Conservation (phyloP, 2,113 vertebrate species). For the Spheniscus mendiculus region DNA sequence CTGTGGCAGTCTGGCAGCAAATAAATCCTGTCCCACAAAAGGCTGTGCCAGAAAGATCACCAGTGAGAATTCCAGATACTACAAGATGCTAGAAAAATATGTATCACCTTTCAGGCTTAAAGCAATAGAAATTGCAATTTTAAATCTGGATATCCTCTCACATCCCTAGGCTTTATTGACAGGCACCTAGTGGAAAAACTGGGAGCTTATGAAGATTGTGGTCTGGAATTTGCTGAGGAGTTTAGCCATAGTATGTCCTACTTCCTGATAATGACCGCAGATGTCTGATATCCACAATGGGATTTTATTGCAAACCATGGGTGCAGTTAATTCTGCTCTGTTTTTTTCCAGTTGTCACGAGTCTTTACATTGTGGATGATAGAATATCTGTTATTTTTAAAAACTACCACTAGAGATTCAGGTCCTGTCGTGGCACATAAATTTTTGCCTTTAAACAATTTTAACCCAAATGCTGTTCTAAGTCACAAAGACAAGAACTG, state of each 20-base stretch:
- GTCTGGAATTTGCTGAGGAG: constrained; percentile 38
- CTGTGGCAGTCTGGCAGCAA: neutral
- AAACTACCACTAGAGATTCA: neutral
- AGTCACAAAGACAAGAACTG: neutral
- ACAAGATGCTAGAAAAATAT: constrained; percentile 57
- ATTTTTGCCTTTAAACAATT: neutral
- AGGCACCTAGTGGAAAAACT: constrained; percentile 43
- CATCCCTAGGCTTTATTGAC: constrained; percentile 44
- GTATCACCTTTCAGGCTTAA: constrained; percentile 63
- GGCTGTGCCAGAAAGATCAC: constrained; percentile 43
- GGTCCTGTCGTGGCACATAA: neutral
- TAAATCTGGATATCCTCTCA: constrained; percentile 47
- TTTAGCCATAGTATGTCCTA: constrained; percentile 23
- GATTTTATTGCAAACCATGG: neutral
- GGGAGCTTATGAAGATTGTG: constrained; percentile 24
- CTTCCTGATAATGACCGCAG: neutral
- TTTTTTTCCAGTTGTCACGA: neutral
- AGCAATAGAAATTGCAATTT: constrained; percentile 40
- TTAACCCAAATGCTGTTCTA: neutral
- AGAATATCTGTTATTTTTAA: neutral
- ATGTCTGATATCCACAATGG: neutral
- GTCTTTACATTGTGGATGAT: neutral
- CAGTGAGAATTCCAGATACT: constrained; percentile 59
- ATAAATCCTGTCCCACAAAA: constrained; percentile 49
- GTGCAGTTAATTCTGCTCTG: neutral